Conservation (phyloP, 35 echinoderm and acorn worm species). For the Heliocidaris erythrogramma region DNA sequence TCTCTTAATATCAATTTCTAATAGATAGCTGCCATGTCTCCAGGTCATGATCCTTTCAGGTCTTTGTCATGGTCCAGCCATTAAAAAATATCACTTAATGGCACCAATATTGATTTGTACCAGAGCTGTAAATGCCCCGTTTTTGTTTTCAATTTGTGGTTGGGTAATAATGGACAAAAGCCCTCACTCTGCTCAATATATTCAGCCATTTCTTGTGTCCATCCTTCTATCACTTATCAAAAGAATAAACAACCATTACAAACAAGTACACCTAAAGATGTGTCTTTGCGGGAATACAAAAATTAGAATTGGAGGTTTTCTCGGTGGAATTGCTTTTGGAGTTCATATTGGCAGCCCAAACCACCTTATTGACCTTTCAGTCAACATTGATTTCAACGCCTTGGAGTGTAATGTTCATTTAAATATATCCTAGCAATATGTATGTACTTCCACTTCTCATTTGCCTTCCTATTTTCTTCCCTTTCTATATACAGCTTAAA, state of each 20-base stretch:
- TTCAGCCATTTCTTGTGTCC: neutral
- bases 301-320: neutral
- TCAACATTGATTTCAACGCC: neutral
- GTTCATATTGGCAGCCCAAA: neutral
- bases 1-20: neutral
- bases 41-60: neutral
- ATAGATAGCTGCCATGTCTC: neutral
- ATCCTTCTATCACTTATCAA: neutral
- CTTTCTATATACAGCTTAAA: neutral
- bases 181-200: neutral
- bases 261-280: neutral
- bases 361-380: neutral
- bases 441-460: neutral
- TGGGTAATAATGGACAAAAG: neutral
- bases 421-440: neutral
- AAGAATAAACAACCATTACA: neutral
- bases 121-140: neutral
- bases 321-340: neutral
- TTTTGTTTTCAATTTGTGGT: neutral
- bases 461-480: neutral
- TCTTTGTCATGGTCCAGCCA: neutral
- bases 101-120: neutral
- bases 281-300: neutral
- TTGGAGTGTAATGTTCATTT: neutral
- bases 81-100: conserved; percentile 6